Evolutionary conservation across 2,797 vertebrate genomes (phyloP).

Genomic region (Melopsittacus undulatus): DNA sequence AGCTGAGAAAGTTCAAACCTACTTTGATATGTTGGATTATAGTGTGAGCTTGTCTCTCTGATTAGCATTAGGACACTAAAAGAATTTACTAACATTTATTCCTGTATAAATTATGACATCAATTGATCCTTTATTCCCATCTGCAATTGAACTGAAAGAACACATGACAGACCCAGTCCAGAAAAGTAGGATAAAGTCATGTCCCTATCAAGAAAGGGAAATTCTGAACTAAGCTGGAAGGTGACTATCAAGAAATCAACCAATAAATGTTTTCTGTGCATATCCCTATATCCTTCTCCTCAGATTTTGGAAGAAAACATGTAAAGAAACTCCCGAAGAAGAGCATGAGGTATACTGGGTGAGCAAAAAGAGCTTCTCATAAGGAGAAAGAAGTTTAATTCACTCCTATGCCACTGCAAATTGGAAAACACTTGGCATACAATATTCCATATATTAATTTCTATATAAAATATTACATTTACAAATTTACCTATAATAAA

Average conservation of each 20-base stretch:
- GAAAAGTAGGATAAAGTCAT: not conserved
- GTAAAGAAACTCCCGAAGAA: not conserved
- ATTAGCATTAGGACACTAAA: not conserved
- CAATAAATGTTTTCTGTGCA: not conserved
- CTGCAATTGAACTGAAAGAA: not conserved
- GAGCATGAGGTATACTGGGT: not conserved
- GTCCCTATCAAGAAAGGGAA: not conserved
- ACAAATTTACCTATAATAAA: not conserved
- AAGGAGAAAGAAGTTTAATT: not conserved
- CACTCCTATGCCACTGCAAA: not conserved
- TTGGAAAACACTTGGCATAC: not conserved
- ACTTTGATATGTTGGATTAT: not conserved
- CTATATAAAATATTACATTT: not conserved
- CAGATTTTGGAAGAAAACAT: not conserved
- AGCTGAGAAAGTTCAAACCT: constrained; percentile 4
- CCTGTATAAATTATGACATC: constrained; percentile 13
- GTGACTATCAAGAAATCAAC: not conserved
- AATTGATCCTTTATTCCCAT: constrained; percentile 6
- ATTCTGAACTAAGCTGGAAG: not conserved
- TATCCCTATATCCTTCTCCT: not conserved
- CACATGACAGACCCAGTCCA: not conserved
- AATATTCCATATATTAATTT: not conserved
- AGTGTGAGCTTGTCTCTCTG: not conserved
- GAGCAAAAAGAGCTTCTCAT: not conserved
- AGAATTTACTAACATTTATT: constrained; percentile 38